Evolutionary conservation across 2,113 vertebrate genomes (phyloP).

Genomic region (Crotalus tigris): DNA sequence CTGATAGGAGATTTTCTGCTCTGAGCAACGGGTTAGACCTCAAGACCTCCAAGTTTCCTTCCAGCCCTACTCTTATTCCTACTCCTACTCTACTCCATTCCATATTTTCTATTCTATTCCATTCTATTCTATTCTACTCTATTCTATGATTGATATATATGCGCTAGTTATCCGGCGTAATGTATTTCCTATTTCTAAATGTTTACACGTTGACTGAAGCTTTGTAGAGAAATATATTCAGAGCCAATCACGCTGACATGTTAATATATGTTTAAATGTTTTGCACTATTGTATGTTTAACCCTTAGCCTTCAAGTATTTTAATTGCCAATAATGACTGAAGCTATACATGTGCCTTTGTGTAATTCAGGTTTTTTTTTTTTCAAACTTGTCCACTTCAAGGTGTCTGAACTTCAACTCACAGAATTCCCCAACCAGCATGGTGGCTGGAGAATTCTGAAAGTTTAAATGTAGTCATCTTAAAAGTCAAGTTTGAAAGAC

Average conservation of each 20-base stretch:
- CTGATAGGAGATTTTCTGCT: neutral
- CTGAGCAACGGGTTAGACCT: too few relatives aligned
- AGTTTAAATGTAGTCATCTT: neutral
- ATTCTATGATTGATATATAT: neutral
- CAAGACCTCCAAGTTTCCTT: neutral
- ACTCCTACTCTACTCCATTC: too few relatives aligned
- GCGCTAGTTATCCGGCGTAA: neutral
- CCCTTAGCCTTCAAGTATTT: slow-evolving; percentile 42
- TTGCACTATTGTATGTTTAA: slow-evolving; percentile 60
- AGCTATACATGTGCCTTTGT: slow-evolving; percentile 62
- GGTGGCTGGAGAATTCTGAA: too few relatives aligned
- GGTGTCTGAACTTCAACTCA: neutral
- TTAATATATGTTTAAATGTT: slow-evolving; percentile 27
- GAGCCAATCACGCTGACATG: slow-evolving; percentile 19
- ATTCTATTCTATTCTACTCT: too few relatives aligned
- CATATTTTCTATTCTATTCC: too few relatives aligned
- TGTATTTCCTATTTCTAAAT: slow-evolving; percentile 19
- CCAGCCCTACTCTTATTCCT: neutral
- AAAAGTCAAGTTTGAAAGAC: neutral
- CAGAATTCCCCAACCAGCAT: neutral
- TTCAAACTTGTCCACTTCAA: neutral
- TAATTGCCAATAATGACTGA: slow-evolving; percentile 10
- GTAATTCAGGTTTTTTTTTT: slow-evolving; percentile 6
- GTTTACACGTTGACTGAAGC: slow-evolving; percentile 52
- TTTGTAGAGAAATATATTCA: slow-evolving; percentile 52